phyloP scores from a whole-genome alignment of 2,888 invertebrate species.

The Heteromurus nitidus region DNA sequence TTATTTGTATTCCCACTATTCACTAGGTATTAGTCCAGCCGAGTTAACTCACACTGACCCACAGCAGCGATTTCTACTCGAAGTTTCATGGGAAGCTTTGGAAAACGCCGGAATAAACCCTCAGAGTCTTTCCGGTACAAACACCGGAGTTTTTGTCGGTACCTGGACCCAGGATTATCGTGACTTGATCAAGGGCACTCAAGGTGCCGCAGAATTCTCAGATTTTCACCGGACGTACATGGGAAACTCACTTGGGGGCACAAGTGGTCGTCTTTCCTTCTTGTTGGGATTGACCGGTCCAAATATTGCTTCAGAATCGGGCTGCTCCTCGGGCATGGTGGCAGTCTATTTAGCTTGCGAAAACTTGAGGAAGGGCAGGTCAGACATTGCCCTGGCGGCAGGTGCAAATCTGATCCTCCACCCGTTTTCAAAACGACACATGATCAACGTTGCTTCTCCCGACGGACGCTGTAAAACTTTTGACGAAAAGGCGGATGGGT shows the following conservation, averaged over 20 bases:
- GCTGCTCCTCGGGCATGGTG: conserved; percentile 59
- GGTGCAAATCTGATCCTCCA: conserved; percentile 64
- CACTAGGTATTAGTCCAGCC: conserved; percentile 37
- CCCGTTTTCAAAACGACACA: conserved; percentile 56
- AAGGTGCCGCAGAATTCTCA: conserved; percentile 23
- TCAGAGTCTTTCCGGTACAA: conserved; percentile 37
- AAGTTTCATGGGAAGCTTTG: conserved; percentile 35
- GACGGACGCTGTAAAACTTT: conserved; percentile 36
- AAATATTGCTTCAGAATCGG: conserved; percentile 65
- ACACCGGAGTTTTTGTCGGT: conserved; percentile 50
- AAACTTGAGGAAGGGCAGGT: conserved; percentile 21
- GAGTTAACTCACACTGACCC: conserved; percentile 52
- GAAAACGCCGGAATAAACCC: conserved; percentile 55
- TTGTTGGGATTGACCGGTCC: conserved; percentile 64
- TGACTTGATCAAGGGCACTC: conserved; percentile 24
- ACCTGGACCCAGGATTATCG: conserved; percentile 41
- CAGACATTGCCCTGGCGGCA: conserved; percentile 30
- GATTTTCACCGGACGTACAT: conserved; percentile 67
- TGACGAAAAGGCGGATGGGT: conserved; percentile 22
- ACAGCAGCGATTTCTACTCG: conserved; percentile 47
- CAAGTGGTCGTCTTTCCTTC: conserved; percentile 60
- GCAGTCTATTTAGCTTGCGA: conserved; percentile 16
- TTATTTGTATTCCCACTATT: too few relatives aligned
- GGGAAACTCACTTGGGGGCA: conserved; percentile 75
- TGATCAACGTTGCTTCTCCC: conserved; percentile 49